phyloP scores from a whole-genome alignment of 2,113 vertebrate species.

The Saguinus imperator region DNA sequence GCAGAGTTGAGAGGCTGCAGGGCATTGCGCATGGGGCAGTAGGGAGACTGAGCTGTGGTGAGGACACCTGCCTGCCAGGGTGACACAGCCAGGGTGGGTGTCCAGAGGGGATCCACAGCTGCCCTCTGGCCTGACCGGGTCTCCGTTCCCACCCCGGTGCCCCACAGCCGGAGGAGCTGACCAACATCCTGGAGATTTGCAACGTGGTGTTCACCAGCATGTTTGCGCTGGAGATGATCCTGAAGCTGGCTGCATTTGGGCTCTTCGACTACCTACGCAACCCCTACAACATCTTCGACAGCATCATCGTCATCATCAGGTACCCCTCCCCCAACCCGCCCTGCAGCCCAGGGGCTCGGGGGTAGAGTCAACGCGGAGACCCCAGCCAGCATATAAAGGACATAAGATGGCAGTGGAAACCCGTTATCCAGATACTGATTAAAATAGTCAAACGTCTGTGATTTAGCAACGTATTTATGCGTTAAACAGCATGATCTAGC shows the following conservation, averaged over 20 bases:
- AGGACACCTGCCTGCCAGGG: background rate
- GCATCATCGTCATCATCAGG: conserved; percentile 98
- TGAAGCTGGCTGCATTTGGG: conserved; percentile 95
- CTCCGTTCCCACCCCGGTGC: fast-evolving
- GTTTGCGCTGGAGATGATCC: conserved; percentile 98
- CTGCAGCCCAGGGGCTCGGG: fast-evolving
- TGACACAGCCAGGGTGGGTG: background rate
- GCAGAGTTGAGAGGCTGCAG: background rate
- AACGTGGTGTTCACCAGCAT: conserved; percentile 99
- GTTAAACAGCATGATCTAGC: background rate
- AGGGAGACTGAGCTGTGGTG: background rate
- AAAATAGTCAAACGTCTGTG: background rate
- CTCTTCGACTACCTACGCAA: conserved; percentile 96
- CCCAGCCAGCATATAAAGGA: fast-evolving
- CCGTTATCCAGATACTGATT: fast-evolving
- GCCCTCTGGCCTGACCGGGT: background rate
- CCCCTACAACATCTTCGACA: conserved; percentile 97
- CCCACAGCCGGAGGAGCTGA: conserved; percentile 94
- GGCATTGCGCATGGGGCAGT: background rate
- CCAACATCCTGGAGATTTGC: conserved; percentile 97
- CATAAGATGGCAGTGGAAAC: background rate
- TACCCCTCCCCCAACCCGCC: conserved; percentile 39
- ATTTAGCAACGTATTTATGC: background rate
- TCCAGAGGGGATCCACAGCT: background rate
- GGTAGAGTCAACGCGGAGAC: fast-evolving